phyloP scores from a whole-genome alignment of 2,888 invertebrate genomes.

The Cryptocephalus primarius region DNA sequence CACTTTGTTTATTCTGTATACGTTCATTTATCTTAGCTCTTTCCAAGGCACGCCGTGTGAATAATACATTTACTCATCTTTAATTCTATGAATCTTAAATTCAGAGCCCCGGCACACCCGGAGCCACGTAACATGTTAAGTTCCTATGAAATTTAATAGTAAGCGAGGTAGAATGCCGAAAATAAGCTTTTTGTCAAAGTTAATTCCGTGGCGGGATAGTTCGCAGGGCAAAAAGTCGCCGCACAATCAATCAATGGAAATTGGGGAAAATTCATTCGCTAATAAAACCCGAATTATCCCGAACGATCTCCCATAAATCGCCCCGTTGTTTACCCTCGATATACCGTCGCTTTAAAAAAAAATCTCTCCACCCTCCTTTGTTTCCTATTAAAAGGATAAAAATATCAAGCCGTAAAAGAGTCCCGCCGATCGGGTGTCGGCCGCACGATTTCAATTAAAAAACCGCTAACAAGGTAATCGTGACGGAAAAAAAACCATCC shows the following conservation, averaged over 20 bases:
- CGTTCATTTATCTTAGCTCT: constrained; percentile 34
- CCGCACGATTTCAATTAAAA: constrained; percentile 25
- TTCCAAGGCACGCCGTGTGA: constrained; percentile 32
- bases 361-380: no score
- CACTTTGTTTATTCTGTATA: constrained; percentile 27
- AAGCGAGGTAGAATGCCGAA: constrained; percentile 2
- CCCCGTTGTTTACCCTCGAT: neutral
- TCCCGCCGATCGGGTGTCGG: constrained; percentile 20
- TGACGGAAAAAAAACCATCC: constrained; percentile 8
- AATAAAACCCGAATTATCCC: no score
- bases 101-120: constrained; percentile 14
- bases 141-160: constrained; percentile 15
- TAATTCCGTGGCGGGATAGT: neutral
- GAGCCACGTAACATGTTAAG: constrained; percentile 11
- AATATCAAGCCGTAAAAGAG: constrained; percentile 10
- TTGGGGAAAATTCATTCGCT: no score
- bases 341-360: neutral
- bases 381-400: neutral
- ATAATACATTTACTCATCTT: constrained; percentile 37
- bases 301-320: no score
- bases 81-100: constrained; percentile 39
- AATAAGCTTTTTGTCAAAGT: constrained; percentile 5
- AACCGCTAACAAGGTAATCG: constrained; percentile 23
- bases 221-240: neutral
- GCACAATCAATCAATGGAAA: neutral